phyloP scores from a whole-genome alignment of 2,113 vertebrate genomes.

The Numida meleagris region DNA sequence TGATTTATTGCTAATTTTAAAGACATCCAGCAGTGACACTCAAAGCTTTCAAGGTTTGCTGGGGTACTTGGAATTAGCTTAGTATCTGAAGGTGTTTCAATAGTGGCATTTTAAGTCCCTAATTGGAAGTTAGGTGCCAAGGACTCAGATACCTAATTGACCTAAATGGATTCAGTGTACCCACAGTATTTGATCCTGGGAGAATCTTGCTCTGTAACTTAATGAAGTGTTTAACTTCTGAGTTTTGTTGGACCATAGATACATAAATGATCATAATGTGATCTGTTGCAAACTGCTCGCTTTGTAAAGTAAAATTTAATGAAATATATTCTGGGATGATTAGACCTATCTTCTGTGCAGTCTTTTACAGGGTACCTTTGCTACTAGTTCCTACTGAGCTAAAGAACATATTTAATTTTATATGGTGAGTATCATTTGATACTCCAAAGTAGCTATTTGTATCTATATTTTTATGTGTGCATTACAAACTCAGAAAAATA shows the following conservation, averaged over 20 bases:
- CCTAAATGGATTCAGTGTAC: conserved; percentile 19
- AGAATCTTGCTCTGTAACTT: conserved; percentile 1
- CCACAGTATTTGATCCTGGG: background rate
- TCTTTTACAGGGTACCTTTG: background rate
- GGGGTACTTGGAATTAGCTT: background rate
- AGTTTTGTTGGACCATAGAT: background rate
- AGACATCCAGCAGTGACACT: background rate
- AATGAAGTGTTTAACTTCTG: conserved; percentile 24
- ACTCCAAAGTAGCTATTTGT: background rate
- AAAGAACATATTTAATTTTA: background rate
- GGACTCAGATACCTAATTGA: background rate
- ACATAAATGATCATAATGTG: background rate
- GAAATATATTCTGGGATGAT: background rate
- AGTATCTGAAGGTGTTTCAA: background rate
- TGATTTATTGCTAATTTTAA: background rate
- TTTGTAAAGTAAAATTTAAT: background rate
- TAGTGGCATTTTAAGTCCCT: background rate
- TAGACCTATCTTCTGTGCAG: background rate
- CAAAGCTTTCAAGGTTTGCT: background rate
- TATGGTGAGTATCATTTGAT: background rate
- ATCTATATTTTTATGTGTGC: background rate
- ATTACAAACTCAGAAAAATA: background rate
- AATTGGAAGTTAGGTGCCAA: background rate
- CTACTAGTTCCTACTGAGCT: background rate
- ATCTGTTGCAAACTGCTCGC: background rate